phyloP scores from a whole-genome alignment of 2,113 vertebrate genomes.

The Peromyscus californicus region DNA sequence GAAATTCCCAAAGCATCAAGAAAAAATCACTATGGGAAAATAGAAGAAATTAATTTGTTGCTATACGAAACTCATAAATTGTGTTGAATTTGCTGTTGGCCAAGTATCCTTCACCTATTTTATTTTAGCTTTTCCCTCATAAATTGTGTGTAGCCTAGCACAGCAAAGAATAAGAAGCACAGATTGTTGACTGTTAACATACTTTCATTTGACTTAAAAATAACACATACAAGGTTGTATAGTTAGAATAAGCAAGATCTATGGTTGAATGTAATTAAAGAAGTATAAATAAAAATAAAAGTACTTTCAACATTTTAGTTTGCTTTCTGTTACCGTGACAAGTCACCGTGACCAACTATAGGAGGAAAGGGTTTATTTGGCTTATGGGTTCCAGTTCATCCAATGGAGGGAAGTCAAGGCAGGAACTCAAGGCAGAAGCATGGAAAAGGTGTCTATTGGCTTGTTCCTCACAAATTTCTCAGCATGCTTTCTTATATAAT shows the following conservation, averaged over 20 bases:
- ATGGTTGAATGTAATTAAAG: conserved; percentile 30
- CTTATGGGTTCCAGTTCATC: too few species aligned
- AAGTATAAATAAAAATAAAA: background rate
- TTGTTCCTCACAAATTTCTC: too few species aligned
- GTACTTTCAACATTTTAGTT: conserved; percentile 1
- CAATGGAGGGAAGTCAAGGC: background rate
- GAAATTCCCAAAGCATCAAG: too few species aligned
- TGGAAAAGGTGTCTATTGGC: background rate
- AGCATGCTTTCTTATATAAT: background rate
- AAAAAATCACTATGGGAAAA: background rate
- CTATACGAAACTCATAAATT: background rate
- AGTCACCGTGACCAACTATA: background rate
- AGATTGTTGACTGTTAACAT: background rate
- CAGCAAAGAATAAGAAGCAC: background rate
- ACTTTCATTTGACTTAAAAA: background rate
- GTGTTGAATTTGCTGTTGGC: background rate
- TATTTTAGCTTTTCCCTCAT: background rate
- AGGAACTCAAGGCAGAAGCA: background rate
- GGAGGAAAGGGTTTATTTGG: background rate
- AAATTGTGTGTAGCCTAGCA: background rate
- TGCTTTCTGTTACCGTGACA: background rate
- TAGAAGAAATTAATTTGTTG: background rate
- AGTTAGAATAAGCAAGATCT: conserved; percentile 6
- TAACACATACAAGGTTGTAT: background rate
- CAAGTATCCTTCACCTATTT: background rate